Conservation (phyloP, 2,113 vertebrate species). For the Dromaius novaehollandiae region DNA sequence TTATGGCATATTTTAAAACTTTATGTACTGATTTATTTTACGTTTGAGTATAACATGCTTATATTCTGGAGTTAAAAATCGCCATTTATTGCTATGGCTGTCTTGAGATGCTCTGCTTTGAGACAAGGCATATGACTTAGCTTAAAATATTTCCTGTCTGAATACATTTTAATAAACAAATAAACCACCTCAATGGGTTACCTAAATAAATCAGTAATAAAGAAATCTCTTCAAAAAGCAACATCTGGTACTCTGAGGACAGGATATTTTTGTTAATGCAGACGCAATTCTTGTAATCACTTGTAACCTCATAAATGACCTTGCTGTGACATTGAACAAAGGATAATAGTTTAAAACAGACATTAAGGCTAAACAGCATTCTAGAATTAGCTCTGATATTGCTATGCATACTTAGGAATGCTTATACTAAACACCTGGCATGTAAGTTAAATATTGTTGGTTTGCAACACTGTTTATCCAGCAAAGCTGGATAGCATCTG, state of each 20-base stretch:
- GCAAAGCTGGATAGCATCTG: neutral
- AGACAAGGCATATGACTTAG: conserved; percentile 19
- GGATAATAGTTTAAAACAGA: conserved; percentile 4
- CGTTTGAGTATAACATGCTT: conserved; percentile 7
- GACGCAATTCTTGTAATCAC: neutral
- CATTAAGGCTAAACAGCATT: conserved; percentile 19
- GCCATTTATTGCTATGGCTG: conserved; percentile 45
- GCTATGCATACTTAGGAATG: neutral
- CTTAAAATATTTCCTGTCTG: conserved; percentile 37
- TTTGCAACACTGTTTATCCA: neutral
- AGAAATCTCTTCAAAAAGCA: conserved; percentile 33
- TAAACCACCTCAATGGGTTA: conserved; percentile 48
- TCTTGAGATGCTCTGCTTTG: neutral
- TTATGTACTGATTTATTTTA: conserved; percentile 64
- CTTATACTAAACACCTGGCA: conserved; percentile 4
- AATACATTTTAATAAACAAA: conserved; percentile 61
- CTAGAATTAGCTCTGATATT: neutral
- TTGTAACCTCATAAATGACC: neutral
- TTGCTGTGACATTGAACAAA: conserved; percentile 24
- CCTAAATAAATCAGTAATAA: conserved; percentile 59
- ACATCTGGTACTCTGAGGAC: conserved; percentile 22
- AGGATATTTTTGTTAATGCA: conserved; percentile 6
- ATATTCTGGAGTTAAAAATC: neutral
- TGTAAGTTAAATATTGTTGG: neutral
- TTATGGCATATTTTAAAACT: conserved; percentile 59